These are phyloP conservation scores for Hermaeophaga mercurialis DNA, from an alignment of 2,888 invertebrate species.

Conservation along the genomic window DNA sequence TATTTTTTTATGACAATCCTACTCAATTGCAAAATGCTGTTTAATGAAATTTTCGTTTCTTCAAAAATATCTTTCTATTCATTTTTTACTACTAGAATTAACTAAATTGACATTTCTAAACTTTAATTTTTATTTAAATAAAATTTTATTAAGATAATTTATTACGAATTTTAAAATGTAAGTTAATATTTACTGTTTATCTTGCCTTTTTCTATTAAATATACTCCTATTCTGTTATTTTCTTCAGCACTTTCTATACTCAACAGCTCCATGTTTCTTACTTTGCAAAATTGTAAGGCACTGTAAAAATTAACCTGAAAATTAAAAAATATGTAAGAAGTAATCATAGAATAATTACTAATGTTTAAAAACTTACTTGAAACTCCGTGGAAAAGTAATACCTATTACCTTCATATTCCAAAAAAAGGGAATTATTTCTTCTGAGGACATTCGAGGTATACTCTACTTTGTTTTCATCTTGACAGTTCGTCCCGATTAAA, in stretches of 20 bases:
- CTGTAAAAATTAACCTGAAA: slow-evolving; percentile 25
- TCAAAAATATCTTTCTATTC: too few relatives aligned
- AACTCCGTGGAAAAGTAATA: slow-evolving; percentile 11
- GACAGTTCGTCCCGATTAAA: neutral
- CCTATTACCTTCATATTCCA: slow-evolving; percentile 3
- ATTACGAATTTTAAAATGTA: too few relatives aligned
- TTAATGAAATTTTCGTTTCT: too few relatives aligned
- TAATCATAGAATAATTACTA: neutral
- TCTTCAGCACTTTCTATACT: slow-evolving; percentile 26
- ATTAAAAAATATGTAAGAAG: neutral
- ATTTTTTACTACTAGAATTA: too few relatives aligned
- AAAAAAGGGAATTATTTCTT: neutral
- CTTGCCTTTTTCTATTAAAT: slow-evolving; percentile 24
- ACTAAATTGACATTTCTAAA: too few relatives aligned
- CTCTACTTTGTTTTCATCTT: neutral
- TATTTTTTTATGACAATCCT: too few relatives aligned
- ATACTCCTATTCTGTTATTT: slow-evolving; percentile 23
- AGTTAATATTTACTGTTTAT: too few relatives aligned
- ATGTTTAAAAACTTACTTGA: too few relatives aligned
- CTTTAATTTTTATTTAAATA: too few relatives aligned
- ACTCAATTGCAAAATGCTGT: too few relatives aligned
- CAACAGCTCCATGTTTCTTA: slow-evolving; percentile 24
- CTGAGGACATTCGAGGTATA: slow-evolving; percentile 6
- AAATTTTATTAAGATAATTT: too few relatives aligned
- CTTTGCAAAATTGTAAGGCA: slow-evolving; percentile 23